phyloP scores from a whole-genome alignment of 2,888 invertebrate genomes.

The Parnassius apollo region DNA sequence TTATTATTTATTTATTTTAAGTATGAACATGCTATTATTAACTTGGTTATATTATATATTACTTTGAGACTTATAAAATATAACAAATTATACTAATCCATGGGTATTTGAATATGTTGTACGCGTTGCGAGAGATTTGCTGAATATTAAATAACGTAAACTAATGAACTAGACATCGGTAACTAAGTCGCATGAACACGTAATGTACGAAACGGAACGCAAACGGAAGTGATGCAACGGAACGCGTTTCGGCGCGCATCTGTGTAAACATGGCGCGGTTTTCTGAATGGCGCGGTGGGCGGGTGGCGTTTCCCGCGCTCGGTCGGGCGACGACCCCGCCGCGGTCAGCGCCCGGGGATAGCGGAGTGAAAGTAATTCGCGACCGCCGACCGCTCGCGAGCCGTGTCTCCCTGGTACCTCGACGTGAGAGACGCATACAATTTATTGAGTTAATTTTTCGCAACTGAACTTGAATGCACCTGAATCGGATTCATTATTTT shows the following conservation, averaged over 20 bases:
- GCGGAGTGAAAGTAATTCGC: conserved; percentile 80
- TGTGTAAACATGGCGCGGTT: conserved; percentile 78
- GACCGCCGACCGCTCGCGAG: conserved; percentile 68
- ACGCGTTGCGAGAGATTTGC: background rate
- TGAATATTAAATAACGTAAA: conserved; percentile 1
- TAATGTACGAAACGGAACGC: conserved; percentile 69
- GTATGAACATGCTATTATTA: conserved; percentile 24
- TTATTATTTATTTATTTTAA: conserved; percentile 35
- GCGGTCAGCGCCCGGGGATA: conserved; percentile 76
- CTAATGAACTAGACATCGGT: conserved; percentile 29
- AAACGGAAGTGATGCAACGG: conserved; percentile 79
- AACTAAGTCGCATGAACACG: conserved; percentile 60
- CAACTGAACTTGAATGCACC: background rate
- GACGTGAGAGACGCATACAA: conserved; percentile 35
- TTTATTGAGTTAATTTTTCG: conserved; percentile 21
- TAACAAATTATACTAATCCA: background rate
- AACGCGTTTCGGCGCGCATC: conserved; percentile 78
- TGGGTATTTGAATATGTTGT: background rate
- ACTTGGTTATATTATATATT: conserved; percentile 15
- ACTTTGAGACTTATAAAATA: background rate
- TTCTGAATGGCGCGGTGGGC: conserved; percentile 72
- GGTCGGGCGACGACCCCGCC: conserved; percentile 73
- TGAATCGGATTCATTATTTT: no score
- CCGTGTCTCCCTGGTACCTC: conserved; percentile 67
- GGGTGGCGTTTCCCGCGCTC: conserved; percentile 69